Percentiles rank a stretch among this genome's conserved stretches.
Conservation (phyloP, 2,797 vertebrate genomes). For the Clarias pachynema region DNA sequence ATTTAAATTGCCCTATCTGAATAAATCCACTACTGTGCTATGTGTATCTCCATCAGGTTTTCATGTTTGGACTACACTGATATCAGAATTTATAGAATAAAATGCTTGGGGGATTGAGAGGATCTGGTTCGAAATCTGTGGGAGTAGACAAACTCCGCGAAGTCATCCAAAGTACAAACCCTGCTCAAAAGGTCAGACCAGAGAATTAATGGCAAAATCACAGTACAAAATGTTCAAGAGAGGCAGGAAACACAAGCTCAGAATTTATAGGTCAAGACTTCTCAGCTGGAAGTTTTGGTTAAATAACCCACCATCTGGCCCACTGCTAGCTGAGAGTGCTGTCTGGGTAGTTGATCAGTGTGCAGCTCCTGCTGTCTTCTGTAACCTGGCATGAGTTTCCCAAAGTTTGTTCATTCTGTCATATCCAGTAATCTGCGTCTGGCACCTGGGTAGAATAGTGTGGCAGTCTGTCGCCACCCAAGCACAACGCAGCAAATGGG, state of each 20-base stretch:
- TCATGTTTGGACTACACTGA: not conserved
- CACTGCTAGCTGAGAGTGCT: not conserved
- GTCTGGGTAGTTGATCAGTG: not conserved
- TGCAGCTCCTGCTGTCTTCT: conserved; percentile 18
- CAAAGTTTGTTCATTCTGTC: conserved; percentile 34
- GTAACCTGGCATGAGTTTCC: conserved; percentile 17
- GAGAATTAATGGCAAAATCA: not conserved
- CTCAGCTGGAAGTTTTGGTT: conserved; percentile 42
- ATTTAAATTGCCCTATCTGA: not conserved
- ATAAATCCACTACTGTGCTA: not conserved
- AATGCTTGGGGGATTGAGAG: not conserved
- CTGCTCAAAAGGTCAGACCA: not conserved
- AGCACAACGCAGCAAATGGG: conserved; percentile 2
- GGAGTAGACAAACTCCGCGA: not conserved
- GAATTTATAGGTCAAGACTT: conserved; percentile 30
- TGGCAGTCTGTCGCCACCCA: conserved; percentile 16
- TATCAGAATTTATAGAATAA: not conserved
- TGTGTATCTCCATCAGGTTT: not conserved
- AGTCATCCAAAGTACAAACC: not conserved
- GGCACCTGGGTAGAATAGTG: conserved; percentile 17
- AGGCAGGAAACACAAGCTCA: not conserved
- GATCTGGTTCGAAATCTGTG: not conserved
- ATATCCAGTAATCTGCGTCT: conserved; percentile 15
- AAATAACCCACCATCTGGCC: not conserved
- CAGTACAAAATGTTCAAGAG: not conserved